These are phyloP conservation scores for Nasonovia ribisnigri DNA, from an alignment of 2,888 invertebrate species.

Conservation along the genomic window DNA sequence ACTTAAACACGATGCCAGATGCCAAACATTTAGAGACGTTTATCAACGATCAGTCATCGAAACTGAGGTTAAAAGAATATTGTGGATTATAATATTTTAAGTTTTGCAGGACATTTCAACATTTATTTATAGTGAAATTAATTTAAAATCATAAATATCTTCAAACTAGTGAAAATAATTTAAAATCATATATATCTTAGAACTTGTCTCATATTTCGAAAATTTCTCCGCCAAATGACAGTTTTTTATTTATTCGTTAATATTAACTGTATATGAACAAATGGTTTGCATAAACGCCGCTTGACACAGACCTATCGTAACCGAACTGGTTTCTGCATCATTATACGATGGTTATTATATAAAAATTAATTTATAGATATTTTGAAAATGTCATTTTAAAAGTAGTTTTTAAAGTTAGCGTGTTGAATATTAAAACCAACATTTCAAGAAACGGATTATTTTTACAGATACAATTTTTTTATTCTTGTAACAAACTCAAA, in stretches of 20 bases:
- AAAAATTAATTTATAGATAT: neutral
- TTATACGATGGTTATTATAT: neutral
- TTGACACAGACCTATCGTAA: neutral
- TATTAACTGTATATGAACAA: neutral
- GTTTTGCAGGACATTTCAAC: neutral
- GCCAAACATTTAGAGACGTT: neutral
- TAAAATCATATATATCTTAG: neutral
- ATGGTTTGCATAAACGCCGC: neutral
- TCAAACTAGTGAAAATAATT: neutral
- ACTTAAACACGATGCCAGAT: neutral
- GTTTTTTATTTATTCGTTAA: neutral
- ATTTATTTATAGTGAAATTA: neutral
- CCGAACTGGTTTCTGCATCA: neutral
- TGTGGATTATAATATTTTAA: neutral
- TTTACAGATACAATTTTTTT: neutral
- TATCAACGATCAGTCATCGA: neutral
- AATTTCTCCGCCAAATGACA: neutral
- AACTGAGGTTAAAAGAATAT: neutral
- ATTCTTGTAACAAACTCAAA: neutral
- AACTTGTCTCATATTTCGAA: neutral
- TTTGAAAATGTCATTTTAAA: neutral
- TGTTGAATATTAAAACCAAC: neutral
- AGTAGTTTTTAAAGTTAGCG: neutral
- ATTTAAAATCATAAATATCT: neutral
- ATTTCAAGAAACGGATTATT: neutral